These are phyloP conservation scores for Trachymyrmex septentrionalis DNA, from an alignment of 1,140 invertebrate genomes.

Conservation along the genomic window DNA sequence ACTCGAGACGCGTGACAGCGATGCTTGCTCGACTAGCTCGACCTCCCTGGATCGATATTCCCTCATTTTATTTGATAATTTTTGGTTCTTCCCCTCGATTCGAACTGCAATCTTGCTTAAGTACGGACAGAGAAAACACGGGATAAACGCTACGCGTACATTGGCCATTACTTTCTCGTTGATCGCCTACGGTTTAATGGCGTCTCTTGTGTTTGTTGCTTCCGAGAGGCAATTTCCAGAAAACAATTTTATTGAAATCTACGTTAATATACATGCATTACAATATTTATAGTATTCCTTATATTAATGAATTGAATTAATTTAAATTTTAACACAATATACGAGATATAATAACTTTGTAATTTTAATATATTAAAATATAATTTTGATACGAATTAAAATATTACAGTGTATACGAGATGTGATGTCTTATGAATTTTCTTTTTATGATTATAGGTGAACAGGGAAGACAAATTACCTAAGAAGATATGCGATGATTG, in stretches of 20 bases:
- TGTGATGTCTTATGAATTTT: not conserved
- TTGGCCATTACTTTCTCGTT: not conserved
- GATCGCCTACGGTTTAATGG: not conserved
- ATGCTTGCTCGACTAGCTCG: not conserved
- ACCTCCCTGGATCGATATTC: not conserved
- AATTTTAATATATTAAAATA: not conserved
- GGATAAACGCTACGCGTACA: not conserved
- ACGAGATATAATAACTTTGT: not conserved
- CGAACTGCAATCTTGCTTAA: not conserved
- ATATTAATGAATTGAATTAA: not conserved
- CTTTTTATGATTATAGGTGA: constrained; percentile 84
- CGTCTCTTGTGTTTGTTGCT: not conserved
- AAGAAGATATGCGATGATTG: constrained; percentile 89
- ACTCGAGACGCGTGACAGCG: constrained; percentile 11
- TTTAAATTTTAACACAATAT: not conserved
- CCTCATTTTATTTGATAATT: not conserved
- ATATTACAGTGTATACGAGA: not conserved
- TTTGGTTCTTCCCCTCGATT: not conserved
- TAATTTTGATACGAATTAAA: not conserved
- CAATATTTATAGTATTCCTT: not conserved
- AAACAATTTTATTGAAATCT: not conserved
- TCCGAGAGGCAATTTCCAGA: not conserved
- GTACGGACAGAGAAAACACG: not conserved
- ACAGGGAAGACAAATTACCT: constrained; percentile 88
- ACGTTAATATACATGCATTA: not conserved